Conservation (phyloP, 1,140 invertebrate species). For the Drosophila yakuba region DNA sequence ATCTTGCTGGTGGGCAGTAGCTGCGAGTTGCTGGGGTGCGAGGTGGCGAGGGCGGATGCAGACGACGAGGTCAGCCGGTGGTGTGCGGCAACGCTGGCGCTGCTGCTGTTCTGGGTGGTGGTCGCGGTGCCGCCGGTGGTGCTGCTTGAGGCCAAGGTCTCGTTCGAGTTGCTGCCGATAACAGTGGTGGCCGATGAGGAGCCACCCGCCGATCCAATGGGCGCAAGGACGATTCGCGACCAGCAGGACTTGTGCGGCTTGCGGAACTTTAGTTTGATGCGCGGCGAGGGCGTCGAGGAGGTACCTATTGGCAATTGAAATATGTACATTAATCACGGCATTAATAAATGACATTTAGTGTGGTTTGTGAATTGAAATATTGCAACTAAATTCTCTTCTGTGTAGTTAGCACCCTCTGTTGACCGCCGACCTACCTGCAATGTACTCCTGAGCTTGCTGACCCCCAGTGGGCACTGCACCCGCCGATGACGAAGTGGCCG, state of each 20-base stretch:
- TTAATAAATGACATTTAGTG: too few species aligned
- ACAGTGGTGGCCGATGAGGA: slow-evolving; percentile 65
- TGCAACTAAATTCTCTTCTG: too few species aligned
- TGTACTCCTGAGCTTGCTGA: slow-evolving; percentile 14
- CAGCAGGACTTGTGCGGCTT: slow-evolving; percentile 82
- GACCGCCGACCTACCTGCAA: slow-evolving; percentile 6
- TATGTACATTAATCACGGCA: neutral
- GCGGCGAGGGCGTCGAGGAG: slow-evolving; percentile 80
- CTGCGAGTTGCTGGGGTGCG: slow-evolving; percentile 74
- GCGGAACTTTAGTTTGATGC: slow-evolving; percentile 81
- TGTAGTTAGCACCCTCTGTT: too few species aligned
- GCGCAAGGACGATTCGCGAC: slow-evolving; percentile 77
- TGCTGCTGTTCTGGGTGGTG: slow-evolving; percentile 82
- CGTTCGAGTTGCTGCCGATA: slow-evolving; percentile 80
- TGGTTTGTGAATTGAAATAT: too few species aligned
- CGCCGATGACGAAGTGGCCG: slow-evolving; percentile 62
- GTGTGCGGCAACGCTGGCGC: slow-evolving; percentile 66
- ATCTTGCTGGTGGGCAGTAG: slow-evolving; percentile 87
- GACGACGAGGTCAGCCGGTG: slow-evolving; percentile 71
- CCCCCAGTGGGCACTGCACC: slow-evolving; percentile 24
- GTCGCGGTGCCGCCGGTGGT: slow-evolving; percentile 64
- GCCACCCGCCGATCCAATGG: slow-evolving; percentile 60
- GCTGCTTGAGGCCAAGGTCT: slow-evolving; percentile 72
- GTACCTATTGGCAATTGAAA: slow-evolving; percentile 14
- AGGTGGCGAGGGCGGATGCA: slow-evolving; percentile 70